Evolutionary conservation across 2,797 vertebrate species (phyloP), one percentile per base, ranked within the genome.

Genomic region (Enteromius thamalakanensis): DNA sequence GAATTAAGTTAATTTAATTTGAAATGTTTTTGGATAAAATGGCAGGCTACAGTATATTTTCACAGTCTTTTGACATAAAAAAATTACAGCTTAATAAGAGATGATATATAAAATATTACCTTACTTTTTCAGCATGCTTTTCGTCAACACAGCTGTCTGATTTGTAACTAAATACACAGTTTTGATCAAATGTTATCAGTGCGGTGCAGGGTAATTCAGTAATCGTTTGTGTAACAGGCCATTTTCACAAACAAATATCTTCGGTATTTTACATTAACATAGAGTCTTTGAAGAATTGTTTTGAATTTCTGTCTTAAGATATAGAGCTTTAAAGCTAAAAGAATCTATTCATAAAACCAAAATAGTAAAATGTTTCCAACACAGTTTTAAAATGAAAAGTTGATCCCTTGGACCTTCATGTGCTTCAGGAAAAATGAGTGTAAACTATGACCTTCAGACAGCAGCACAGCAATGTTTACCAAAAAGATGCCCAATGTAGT

Each of bases 401-500:
- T 10, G 47, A 49, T 71, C 26, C 45, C 17, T 32, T 19, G 21
- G 2, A 45, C 19, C 11, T 69, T 70, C 15, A 26, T 47, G 68
- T 47, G 40, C n/a, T 49, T 0, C 12, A 32, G 17, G 26, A 40
- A 74, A 74, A 74, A 76, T 34, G 0, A 10, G 21, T 21, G 23
- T 40, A 37, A 64, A 45, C 42, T 42, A 62, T 81, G 69, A 64
- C 55, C 67, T 49, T 72, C 40, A 80, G 29, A 71, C 29, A n/a
- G 17, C 40, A 75, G 65, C 21, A 67, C 7, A 8, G 29, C 19
- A 34, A 29, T 23, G 29, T 51, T 79, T 17, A 79, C 23, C 37
- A 79, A 79, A 68, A 67, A 49, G 69, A 64, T 49, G 1, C 55
- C 21, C n/a, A 32, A 64, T 19, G 47, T 32, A 37, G 71, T 45